phyloP scores from a whole-genome alignment of 2,797 vertebrate species.

The Morus bassanus region DNA sequence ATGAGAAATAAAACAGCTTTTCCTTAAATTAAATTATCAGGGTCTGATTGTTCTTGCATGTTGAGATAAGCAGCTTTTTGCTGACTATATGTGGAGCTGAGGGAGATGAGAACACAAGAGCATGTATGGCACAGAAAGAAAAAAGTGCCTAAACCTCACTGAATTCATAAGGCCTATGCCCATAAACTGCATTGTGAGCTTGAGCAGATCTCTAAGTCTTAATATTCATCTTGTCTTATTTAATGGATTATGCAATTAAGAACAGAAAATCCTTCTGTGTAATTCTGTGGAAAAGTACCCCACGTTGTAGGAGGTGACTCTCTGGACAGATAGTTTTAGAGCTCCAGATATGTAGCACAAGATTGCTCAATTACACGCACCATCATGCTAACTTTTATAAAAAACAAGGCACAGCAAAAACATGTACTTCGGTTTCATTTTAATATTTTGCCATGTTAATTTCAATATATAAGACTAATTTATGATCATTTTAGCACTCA shows the following conservation, averaged over 20 bases:
- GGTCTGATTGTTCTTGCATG: background rate
- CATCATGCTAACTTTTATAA: background rate
- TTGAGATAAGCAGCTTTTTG: background rate
- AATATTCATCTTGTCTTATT: background rate
- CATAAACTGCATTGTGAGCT: background rate
- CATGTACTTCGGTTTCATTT: background rate
- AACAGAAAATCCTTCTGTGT: background rate
- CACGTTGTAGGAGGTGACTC: background rate
- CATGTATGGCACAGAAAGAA: background rate
- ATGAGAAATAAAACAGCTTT: background rate
- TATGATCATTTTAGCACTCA: constrained; percentile 30
- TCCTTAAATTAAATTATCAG: background rate
- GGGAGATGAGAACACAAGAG: background rate
- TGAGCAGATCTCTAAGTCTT: background rate
- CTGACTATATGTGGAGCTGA: background rate
- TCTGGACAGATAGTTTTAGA: background rate
- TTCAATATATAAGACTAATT: constrained; percentile 48
- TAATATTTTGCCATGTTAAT: constrained; percentile 32
- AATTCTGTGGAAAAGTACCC: background rate
- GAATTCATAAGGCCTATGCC: background rate
- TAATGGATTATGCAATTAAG: background rate
- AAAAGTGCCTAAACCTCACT: background rate
- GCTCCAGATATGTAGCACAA: background rate
- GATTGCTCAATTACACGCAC: background rate
- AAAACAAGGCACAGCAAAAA: background rate